A percentile compares a stretch with the other conserved stretches of the same genome.
These are phyloP conservation scores for Clunio marinus DNA, from an alignment of 2,888 invertebrate genomes.

Conservation along the genomic window DNA sequence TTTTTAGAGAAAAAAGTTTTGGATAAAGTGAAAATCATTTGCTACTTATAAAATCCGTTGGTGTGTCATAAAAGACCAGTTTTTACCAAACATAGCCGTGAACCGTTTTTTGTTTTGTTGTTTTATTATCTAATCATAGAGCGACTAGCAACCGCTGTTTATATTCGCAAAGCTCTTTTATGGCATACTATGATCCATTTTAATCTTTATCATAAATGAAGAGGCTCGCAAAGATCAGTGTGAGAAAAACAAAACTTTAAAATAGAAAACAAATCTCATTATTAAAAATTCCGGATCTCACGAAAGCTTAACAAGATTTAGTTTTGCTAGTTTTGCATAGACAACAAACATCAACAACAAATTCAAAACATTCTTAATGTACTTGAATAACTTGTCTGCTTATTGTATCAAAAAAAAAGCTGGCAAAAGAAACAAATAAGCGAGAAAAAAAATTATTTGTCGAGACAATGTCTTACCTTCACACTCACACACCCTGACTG, in stretches of 20 bases:
- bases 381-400: constrained; percentile 4
- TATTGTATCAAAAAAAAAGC: not conserved
- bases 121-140: constrained; percentile 19
- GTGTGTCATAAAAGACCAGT: not conserved
- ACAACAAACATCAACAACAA: no score
- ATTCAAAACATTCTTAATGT: constrained; percentile 21
- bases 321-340: constrained; percentile 2
- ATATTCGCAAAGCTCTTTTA: no score
- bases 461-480: not conserved
- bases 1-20: not conserved
- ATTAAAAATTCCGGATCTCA: no score
- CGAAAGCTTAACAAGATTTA: not conserved
- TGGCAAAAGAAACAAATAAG: not conserved
- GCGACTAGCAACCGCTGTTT: no score
- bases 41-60: not conserved
- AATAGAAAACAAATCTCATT: no score
- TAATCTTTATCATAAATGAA: no score
- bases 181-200: no score
- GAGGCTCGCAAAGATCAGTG: not conserved
- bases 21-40: not conserved
- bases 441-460: no score
- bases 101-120: not conserved
- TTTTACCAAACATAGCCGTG: not conserved
- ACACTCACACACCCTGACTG: not conserved
- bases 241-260: not conserved